phyloP scores from a whole-genome alignment of 2,888 invertebrate species.

The Drosophila affinis region DNA sequence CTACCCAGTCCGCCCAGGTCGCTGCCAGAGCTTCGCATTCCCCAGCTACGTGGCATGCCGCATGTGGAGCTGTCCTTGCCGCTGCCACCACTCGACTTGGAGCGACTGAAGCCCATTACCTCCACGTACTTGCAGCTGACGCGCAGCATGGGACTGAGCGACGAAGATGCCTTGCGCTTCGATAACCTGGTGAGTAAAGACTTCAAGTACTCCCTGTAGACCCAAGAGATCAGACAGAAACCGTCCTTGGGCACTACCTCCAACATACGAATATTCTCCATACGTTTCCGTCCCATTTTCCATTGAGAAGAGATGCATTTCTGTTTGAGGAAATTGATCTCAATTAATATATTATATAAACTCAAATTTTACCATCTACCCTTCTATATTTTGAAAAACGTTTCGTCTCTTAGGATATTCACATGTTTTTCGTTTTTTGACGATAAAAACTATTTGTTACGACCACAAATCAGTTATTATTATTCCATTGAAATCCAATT shows the following conservation, averaged over 20 bases:
- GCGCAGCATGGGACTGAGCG: conserved; percentile 88
- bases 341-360: conserved; percentile 3
- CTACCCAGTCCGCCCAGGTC: conserved; percentile 67
- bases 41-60: conserved; percentile 55
- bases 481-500: conserved; percentile 7
- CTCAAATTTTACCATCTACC: neutral
- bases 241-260: neutral
- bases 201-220: conserved; percentile 82
- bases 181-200: conserved; percentile 86
- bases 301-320: neutral
- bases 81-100: conserved; percentile 79
- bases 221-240: neutral
- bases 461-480: conserved; percentile 25
- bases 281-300: neutral
- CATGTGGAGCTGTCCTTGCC: conserved; percentile 41
- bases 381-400: neutral
- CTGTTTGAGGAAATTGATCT: conserved; percentile 17
- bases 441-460: neutral
- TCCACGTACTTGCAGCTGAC: conserved; percentile 94
- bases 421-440: neutral
- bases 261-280: neutral
- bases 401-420: neutral
- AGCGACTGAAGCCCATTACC: conserved; percentile 91
- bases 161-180: conserved; percentile 86
- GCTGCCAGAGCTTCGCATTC: conserved; percentile 63